Base-by-base conservation (phyloP, 2,888 invertebrate species). In the Leptura quadrifasciata region DNA sequence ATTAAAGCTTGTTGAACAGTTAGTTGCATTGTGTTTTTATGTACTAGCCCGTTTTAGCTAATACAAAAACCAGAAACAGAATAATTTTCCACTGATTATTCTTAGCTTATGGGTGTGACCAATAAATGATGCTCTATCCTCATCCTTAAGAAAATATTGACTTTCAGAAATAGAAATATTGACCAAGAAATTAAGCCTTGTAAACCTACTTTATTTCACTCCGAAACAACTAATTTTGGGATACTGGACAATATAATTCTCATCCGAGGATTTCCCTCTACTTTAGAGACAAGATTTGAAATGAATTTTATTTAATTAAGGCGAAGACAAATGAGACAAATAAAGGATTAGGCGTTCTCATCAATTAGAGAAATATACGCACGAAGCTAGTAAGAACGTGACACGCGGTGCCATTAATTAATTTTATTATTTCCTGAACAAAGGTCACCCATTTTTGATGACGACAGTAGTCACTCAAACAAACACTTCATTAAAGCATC, bases 361-460 rank as follows among this genome's bases (percentile, higher is more conserved):
- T 4, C 47, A n/a, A 47, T 47, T n/a, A 47, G 47, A 47, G n/a
- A 47, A 47, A 47, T 47, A 47, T 47, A 47, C 47, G 47, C n/a
- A 47, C n/a, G 12, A 47, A n/a, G 47, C 47, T 47, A 12, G 47
- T 47, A n/a, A 5, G 5, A 39, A 6, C 10, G 39, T 15, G 39
- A 1, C 12, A 47, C n/a, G 2, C 3, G n/a, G 5, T 47, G 47
- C 15, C 12, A 47, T 47, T 47, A 47, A 47, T 47, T 47, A 47
- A 47, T 47, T n/a, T 47, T 47, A 47, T 47, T 47, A 47, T 47
- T 47, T 47, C 15, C 47, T n/a, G 47, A 47, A 47, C n/a, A n/a
- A 47, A n/a, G 47, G 47, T 47, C n/a, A 47, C 47, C 15, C n/a
- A 47, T 47, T n/a, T 47, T 47, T 47, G 47, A n/a, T 47, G 47